Evolutionary conservation across 2,888 invertebrate species (phyloP), one percentile per base, ranked within the genome.

Genomic region (Callimorpha dominula): DNA sequence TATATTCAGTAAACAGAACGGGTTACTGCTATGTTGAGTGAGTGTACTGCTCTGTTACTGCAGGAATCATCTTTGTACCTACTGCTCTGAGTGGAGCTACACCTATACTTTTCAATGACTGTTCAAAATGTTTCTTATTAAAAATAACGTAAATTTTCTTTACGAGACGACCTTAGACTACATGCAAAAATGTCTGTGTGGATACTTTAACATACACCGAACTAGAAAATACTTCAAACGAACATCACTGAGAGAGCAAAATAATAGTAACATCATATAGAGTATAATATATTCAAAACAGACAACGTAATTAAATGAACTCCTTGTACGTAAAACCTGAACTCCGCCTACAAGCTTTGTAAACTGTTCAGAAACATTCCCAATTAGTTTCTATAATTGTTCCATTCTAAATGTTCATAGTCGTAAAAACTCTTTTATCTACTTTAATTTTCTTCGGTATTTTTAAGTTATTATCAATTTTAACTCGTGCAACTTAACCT

Each of bases 321-420:
- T 60, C 75, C 17, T 43, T n/a, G n/a, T 46, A n/a, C 64, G 64
- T 64, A 64, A 46, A n/a, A n/a, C 9, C 11, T 46, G 46, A 76
- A 65, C 20, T 20, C 20, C 20, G 9, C 20, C 11, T 57, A 20
- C 20, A 57, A 57, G 20, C 57, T 57, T 57, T 20, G 71, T 80
- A 76, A 76, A 74, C 77, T 73, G 77, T 69, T 74, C 76, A 73
- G 74, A 78, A 83, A 84, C 85, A 78, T 84, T 84, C 84, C 76
- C 72, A 83, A 83, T 83, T 72, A 60, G 31, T 60, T 60, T 31
- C 11, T 31, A 60, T 60, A 31, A 60, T 60, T 60, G 60, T 60
- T 31, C 20, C 31, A 31, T 60, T 60, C 6, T 31, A 60, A 60
- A 31, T 60, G 60, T 31, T 60, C 20, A 11, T 20, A 11, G 31